A percentile compares a stretch with the other conserved stretches of the same genome.
phyloP scores from a whole-genome alignment of 2,888 invertebrate genomes.

The Eupsilia transversa region DNA sequence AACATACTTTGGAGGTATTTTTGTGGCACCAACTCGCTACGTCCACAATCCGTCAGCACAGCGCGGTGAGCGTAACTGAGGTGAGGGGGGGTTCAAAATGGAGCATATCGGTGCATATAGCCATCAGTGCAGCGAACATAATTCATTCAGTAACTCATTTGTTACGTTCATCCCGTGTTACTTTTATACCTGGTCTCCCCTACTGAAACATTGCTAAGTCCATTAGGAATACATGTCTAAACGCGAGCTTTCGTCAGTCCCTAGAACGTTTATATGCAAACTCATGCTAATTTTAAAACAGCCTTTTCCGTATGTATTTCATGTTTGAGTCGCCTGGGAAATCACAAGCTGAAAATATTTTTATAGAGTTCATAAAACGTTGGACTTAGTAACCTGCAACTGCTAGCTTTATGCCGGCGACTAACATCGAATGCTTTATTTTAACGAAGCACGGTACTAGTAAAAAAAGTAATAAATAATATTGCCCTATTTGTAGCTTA shows the following conservation, averaged over 20 bases:
- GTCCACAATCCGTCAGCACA: too few species aligned
- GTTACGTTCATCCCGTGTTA: too few species aligned
- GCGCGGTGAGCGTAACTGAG: too few species aligned
- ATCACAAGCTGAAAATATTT: conserved; percentile 58
- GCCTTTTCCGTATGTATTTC: conserved; percentile 27
- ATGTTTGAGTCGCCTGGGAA: conserved; percentile 48
- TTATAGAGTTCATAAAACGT: conserved; percentile 45
- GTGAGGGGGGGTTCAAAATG: too few species aligned
- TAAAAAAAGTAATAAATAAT: conserved; percentile 19
- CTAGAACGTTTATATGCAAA: conserved; percentile 13
- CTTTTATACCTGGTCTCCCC: too few species aligned
- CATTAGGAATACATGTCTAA: conserved; percentile 13
- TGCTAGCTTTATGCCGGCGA: conserved; percentile 21
- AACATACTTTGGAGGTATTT: too few species aligned
- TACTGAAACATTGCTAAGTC: conserved; percentile 1
- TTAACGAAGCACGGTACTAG: conserved; percentile 25
- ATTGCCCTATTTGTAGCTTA: not conserved
- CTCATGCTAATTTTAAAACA: conserved; percentile 47
- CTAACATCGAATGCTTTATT: conserved; percentile 31
- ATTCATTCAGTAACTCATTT: too few species aligned
- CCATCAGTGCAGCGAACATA: too few species aligned
- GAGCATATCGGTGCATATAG: too few species aligned
- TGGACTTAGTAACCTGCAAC: conserved; percentile 34
- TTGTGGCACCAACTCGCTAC: too few species aligned
- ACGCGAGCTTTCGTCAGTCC: not conserved